Base-by-base conservation (phyloP, 92 coral and sea anemone species). In the Epizoanthus stellaris region DNA sequence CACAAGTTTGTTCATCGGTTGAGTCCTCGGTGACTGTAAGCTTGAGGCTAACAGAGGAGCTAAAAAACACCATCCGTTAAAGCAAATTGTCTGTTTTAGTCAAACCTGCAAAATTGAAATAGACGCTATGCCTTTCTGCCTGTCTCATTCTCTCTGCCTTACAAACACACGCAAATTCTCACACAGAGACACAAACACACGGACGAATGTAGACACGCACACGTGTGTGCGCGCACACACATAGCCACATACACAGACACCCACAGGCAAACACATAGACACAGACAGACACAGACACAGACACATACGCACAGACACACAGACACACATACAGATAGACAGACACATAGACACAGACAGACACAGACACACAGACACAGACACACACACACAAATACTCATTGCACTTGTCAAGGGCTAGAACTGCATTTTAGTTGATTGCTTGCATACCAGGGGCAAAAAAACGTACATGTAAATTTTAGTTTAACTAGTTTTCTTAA, bases 21-120 rank as follows among this genome's bases (percentile, higher is more conserved):
- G n/a, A 17, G 49, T 11, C 73, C 23, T 13, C 59, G 47, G 58
- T 25, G 39, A 11, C 52, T 16, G 47, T n/a, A 72, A 57, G 59
- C 21, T 72, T 47, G 77, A 72, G 20, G 77, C 77, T 20, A 72
- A 72, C 57, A 72, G 6, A 14, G 77, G 77, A 43, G 77, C 77
- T 72, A 47, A 39, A 71, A 72, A 42, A 21, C 6, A 17, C 11
- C 16, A 23, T 34, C 39, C 15, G 56, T 25, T 8, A 23, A 4
- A 23, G 70, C 12, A 25, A 67, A 16, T 12, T 34, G 0, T 11
- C 16, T 64, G 12, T 30, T 64, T 8, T 64, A 23, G 69, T 30
- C 34, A 64, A 34, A 9, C 11, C 3, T 40, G 16, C 14, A 13
- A 25, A 3, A 19, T 8, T 5, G 36, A 67, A 20, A 23, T 15